Percentiles rank a stretch among this genome's conserved stretches.
phyloP scores from a whole-genome alignment of 2,113 vertebrate species.

The Condylura cristata region DNA sequence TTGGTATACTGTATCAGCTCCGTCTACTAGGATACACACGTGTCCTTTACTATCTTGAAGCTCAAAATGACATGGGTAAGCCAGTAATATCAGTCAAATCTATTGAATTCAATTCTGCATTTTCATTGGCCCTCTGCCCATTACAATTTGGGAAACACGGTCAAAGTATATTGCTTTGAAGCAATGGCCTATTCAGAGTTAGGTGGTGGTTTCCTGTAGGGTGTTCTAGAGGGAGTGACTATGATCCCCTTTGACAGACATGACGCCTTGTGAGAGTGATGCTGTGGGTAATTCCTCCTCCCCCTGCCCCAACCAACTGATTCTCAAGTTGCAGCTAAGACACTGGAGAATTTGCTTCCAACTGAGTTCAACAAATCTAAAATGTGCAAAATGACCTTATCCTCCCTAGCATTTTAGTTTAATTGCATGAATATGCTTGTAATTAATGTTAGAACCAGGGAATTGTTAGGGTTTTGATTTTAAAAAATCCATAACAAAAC shows the following conservation, averaged over 20 bases:
- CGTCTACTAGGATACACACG: not conserved
- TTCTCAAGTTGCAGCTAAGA: not conserved
- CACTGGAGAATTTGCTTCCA: not conserved
- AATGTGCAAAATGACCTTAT: slow-evolving; percentile 30
- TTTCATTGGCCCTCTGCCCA: not conserved
- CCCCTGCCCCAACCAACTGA: not conserved
- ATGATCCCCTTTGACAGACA: not conserved
- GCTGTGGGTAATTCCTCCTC: not conserved
- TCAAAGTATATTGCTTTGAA: not conserved
- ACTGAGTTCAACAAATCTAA: not conserved
- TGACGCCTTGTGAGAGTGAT: not conserved
- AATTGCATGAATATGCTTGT: slow-evolving; percentile 48
- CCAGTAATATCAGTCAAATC: not conserved
- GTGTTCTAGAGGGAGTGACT: not conserved
- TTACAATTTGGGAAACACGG: not conserved
- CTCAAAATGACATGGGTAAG: not conserved
- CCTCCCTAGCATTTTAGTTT: slow-evolving; percentile 4
- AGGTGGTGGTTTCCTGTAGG: not conserved
- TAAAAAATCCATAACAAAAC: slow-evolving; percentile 69
- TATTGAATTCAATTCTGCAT: not conserved
- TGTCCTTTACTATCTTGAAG: not conserved
- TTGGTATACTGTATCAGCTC: not conserved
- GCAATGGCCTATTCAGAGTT: not conserved
- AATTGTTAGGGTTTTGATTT: slow-evolving; percentile 48
- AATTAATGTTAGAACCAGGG: slow-evolving; percentile 55